Evolutionary conservation across 2,797 vertebrate genomes (phyloP).

Genomic region (Microtus agrestis): DNA sequence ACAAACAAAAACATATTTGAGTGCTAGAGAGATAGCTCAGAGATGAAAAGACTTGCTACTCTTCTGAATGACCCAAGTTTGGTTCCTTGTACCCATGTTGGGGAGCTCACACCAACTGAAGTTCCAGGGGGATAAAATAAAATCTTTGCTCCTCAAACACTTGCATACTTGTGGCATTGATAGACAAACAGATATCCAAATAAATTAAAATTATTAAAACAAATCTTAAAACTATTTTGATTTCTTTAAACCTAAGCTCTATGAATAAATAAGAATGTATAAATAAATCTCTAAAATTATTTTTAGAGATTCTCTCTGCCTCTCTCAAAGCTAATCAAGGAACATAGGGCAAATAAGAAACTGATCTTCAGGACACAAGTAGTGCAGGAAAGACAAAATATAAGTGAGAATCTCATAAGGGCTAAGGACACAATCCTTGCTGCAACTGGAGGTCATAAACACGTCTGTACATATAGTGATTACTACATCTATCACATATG

Average conservation of each 20-base stretch:
- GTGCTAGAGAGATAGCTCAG: background rate
- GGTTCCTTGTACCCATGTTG: background rate
- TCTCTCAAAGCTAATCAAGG: background rate
- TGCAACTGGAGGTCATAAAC: background rate
- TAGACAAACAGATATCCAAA: background rate
- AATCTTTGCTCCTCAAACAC: no score
- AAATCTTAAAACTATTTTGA: background rate
- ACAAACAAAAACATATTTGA: background rate
- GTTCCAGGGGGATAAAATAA: background rate
- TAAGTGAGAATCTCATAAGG: background rate
- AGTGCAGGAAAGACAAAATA: background rate
- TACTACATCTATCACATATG: background rate
- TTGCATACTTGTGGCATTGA: background rate
- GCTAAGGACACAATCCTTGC: background rate
- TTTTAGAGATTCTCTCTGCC: background rate
- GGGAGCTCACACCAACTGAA: background rate
- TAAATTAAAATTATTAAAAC: background rate
- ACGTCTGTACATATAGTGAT: background rate
- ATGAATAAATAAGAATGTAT: background rate
- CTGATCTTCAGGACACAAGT: background rate
- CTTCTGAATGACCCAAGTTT: background rate
- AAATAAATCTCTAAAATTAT: background rate
- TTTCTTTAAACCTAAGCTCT: background rate
- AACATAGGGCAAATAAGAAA: background rate
- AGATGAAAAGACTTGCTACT: background rate